Evolutionary conservation across 2,797 vertebrate species (phyloP).

Genomic region (Micropoecilia bifurca): DNA sequence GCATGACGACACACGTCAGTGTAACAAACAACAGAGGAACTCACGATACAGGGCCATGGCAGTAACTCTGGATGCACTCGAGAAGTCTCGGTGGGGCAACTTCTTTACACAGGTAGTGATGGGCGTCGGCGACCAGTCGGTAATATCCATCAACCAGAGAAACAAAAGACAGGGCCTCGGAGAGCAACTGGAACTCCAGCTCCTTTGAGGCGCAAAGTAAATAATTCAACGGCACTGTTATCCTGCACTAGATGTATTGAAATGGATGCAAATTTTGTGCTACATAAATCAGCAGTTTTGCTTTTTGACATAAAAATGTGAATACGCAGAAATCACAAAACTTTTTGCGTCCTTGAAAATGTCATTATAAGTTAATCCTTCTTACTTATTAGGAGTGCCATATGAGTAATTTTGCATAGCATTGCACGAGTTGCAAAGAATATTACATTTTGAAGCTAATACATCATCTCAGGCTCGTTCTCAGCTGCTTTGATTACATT

Average conservation of each 20-base stretch:
- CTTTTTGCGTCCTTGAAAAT: background rate
- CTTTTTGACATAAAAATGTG: background rate
- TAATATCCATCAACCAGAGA: conserved; percentile 97
- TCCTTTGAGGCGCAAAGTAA: conserved; percentile 75
- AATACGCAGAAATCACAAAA: background rate
- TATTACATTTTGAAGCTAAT: background rate
- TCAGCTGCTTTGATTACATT: background rate
- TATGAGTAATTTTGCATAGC: too few species aligned
- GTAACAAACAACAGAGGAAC: conserved; percentile 54
- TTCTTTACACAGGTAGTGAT: conserved; percentile 97
- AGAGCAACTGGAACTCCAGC: conserved; percentile 90
- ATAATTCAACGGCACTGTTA: background rate
- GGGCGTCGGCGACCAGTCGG: conserved; percentile 91
- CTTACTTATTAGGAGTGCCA: background rate
- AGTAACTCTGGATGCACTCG: conserved; percentile 92
- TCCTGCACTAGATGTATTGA: background rate
- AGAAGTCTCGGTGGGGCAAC: conserved; percentile 90
- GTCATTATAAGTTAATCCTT: background rate
- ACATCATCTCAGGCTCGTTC: background rate
- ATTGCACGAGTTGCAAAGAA: background rate
- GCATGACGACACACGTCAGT: background rate
- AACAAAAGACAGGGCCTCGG: conserved; percentile 92
- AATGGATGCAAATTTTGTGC: background rate
- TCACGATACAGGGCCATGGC: conserved; percentile 96
- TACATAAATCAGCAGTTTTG: background rate